A percentile compares a stretch with the other conserved stretches of the same genome.
phyloP scores from a whole-genome alignment of 2,888 invertebrate genomes.

The Nebria brevicollis region DNA sequence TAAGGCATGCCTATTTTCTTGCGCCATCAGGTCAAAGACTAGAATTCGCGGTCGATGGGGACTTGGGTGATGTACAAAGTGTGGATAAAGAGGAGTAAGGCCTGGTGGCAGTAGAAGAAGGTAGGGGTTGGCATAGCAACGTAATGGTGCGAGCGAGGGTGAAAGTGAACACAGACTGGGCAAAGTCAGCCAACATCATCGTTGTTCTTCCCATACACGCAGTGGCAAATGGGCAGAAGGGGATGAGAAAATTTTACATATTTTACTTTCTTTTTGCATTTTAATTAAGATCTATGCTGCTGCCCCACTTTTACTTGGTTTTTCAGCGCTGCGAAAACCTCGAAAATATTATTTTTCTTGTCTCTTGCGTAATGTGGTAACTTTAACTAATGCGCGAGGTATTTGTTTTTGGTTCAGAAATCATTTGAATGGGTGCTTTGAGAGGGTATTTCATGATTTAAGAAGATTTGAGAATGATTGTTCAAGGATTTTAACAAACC shows the following conservation, averaged over 20 bases:
- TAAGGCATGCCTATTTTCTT: conserved; percentile 43
- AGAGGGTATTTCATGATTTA: neutral
- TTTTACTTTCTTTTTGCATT: conserved; percentile 5
- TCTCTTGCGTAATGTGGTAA: neutral
- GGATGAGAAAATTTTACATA: neutral
- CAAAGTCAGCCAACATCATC: neutral
- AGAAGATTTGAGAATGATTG: neutral
- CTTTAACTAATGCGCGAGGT: neutral
- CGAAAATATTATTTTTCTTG: neutral
- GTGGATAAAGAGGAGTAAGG: neutral
- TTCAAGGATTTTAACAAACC: neutral
- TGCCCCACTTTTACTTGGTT: conserved; percentile 20
- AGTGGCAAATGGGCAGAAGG: neutral
- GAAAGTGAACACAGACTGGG: conserved; percentile 35
- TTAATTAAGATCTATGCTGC: conserved; percentile 35
- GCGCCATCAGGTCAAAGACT: conserved; percentile 12
- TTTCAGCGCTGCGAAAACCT: neutral
- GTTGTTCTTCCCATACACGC: neutral
- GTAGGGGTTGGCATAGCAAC: conserved; percentile 38
- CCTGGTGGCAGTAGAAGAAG: conserved; percentile 14
- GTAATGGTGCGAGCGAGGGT: conserved; percentile 31
- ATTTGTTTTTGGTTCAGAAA: neutral
- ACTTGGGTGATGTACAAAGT: neutral
- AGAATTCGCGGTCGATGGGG: conserved; percentile 1
- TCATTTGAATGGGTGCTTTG: neutral